Evolutionary conservation across 2,113 vertebrate species (phyloP), one percentile per base, ranked within the genome.

Genomic region (Pyxicephalus adspersus): DNA sequence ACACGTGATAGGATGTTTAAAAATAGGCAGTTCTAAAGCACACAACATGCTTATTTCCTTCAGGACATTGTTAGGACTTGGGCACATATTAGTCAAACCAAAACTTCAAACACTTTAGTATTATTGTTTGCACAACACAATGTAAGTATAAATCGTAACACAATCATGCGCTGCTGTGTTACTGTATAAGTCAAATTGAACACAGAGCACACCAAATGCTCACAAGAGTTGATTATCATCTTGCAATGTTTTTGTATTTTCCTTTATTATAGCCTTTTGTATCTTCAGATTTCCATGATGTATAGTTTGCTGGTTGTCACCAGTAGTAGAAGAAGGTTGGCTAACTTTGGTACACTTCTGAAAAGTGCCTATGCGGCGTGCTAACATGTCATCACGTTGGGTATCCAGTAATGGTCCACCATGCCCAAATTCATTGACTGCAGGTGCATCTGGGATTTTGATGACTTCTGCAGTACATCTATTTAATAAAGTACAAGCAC

Each of bases 311-410:
- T 34, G 50, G 4, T 22, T 22, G 22, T 81, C 55, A 61, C 54
- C 38, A 6, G 84, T 76, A 13, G 66, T 15, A 7, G 83, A 31
- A 83, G 82, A 77, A 83, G 20, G 85, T 23, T 3, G 76, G 34
- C 80, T 23, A 17, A 73, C 74, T 84, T 0, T 0, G 81, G 77
- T 61, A 78, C 2, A 83, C 84, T 90, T 94, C 11, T 84, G 90
- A 67, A 88, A 91, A 9, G 79, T 85, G 77, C 88, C 83, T 9
- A 91, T 89, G 85, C 91, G 91, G 61, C 93, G 91, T 76, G 92
- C 86, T 88, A 93, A 85, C 93, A 94, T 93, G 83, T 95, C 94
- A 71, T 95, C 94, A 85, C 94, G 94, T 74, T 91, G 89, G 81
- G 86, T 74, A 79, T 95, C 90, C 58, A 91, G 91, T 45, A 86